These are phyloP conservation scores for Lateolabrax maculatus DNA, from an alignment of 2,797 vertebrate species.

Conservation along the genomic window DNA sequence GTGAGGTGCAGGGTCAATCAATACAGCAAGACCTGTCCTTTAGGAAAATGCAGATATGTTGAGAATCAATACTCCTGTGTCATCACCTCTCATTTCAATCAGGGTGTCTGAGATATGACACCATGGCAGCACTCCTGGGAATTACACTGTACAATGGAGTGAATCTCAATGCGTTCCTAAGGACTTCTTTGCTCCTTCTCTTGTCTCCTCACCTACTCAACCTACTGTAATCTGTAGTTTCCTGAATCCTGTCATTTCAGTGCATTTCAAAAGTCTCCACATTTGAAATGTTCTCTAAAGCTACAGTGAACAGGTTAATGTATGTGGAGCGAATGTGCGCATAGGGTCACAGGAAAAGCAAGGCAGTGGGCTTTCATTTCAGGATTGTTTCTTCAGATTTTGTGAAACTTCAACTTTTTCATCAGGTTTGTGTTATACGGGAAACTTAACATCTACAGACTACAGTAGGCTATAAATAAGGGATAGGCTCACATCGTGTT, in stretches of 20 bases:
- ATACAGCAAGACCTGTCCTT: conserved; percentile 74
- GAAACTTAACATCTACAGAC: no score
- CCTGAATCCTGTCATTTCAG: no score
- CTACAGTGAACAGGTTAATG: no score
- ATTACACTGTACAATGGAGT: conserved; percentile 5
- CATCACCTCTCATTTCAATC: conserved; percentile 79
- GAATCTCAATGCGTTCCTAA: conserved; percentile 63
- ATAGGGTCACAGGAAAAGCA: no score
- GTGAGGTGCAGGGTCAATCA: conserved; percentile 75
- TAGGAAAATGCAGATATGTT: conserved; percentile 79
- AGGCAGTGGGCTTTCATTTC: no score
- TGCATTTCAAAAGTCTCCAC: neutral
- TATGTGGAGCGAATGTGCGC: no score
- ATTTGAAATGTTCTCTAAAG: neutral
- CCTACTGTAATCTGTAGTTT: conserved; percentile 19
- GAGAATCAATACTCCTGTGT: conserved; percentile 78
- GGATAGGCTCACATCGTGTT: no score
- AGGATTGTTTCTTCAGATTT: no score
- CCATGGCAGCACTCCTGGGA: conserved; percentile 43
- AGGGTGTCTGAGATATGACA: conserved; percentile 65
- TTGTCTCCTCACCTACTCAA: neutral
- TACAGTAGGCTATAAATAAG: no score
- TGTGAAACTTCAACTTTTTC: no score
- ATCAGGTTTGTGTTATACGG: no score
- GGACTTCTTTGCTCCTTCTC: conserved; percentile 10